Percentiles rank a stretch among this genome's conserved stretches.
These are phyloP conservation scores for Xiphorhynchus erythropygius DNA, from an alignment of 2,797 vertebrate genomes.

Conservation along the genomic window DNA sequence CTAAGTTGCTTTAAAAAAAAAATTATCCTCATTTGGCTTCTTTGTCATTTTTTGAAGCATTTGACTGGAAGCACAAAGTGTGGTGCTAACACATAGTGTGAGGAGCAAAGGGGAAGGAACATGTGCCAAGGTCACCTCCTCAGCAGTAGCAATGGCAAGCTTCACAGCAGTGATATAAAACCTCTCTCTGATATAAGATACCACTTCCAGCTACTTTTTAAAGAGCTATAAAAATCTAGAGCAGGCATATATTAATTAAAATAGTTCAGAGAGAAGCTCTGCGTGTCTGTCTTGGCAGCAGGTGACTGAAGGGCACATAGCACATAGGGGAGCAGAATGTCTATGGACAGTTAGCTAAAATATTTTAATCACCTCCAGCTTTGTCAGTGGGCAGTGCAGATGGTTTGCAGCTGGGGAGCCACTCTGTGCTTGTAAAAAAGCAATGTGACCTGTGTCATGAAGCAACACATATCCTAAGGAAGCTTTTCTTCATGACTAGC, in stretches of 20 bases:
- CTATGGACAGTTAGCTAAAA: not conserved
- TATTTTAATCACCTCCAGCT: not conserved
- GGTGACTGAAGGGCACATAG: not conserved
- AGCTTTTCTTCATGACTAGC: not conserved
- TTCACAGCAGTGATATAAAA: not conserved
- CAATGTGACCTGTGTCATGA: not conserved
- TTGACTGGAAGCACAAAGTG: not conserved
- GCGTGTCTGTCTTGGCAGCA: not conserved
- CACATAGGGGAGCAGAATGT: not conserved
- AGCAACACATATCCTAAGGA: not conserved
- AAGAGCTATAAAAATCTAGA: constrained; percentile 47
- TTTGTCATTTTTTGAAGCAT: not conserved
- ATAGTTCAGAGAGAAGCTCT: not conserved
- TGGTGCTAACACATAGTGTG: not conserved
- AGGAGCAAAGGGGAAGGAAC: not conserved
- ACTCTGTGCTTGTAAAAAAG: not conserved
- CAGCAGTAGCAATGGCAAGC: not conserved
- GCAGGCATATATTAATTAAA: constrained; percentile 28
- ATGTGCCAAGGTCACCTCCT: constrained; percentile 21
- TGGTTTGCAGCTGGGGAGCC: constrained; percentile 20
- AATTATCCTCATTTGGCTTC: not conserved
- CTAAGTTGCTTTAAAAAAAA: not conserved
- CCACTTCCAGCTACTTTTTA: not conserved
- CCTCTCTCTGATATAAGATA: not conserved
- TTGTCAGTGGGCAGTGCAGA: constrained; percentile 15